Percentiles rank a stretch among this genome's conserved stretches.
Evolutionary conservation across 2,113 vertebrate species (phyloP).

Genomic region (Cyanoramphus novaezelandiae): DNA sequence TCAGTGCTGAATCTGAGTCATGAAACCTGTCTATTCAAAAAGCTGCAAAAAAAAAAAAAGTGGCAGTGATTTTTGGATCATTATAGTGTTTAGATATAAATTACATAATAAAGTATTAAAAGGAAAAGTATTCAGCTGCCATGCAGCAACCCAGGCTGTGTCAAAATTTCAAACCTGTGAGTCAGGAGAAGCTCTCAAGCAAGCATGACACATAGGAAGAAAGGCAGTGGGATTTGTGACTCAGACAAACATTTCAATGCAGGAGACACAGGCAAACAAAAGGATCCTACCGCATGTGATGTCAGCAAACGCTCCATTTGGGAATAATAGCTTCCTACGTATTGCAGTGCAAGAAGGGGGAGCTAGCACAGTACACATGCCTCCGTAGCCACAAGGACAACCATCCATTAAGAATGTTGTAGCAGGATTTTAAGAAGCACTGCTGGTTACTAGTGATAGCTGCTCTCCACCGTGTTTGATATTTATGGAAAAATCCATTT

Average conservation of each 20-base stretch:
- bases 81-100: neutral
- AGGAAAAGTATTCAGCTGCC: neutral
- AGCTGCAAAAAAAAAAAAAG: neutral
- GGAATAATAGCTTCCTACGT: slow-evolving; percentile 65
- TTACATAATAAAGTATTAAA: slow-evolving; percentile 45
- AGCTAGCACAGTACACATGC: slow-evolving; percentile 2
- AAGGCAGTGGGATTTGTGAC: slow-evolving; percentile 37
- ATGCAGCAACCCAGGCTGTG: slow-evolving; percentile 21
- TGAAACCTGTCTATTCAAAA: neutral
- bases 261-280: slow-evolving; percentile 69
- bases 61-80: neutral
- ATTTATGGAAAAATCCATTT: slow-evolving; percentile 18
- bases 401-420: neutral
- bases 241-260: slow-evolving; percentile 64
- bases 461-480: neutral
- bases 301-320: slow-evolving; percentile 64
- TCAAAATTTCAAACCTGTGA: slow-evolving; percentile 36
- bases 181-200: slow-evolving; percentile 54
- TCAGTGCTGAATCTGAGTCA: slow-evolving; percentile 16
- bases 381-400: slow-evolving; percentile 34
- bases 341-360: slow-evolving; percentile 11
- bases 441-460: slow-evolving; percentile 14
- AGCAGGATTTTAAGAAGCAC: neutral
- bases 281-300: slow-evolving; percentile 61
- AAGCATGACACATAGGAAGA: slow-evolving; percentile 31